Conservation (phyloP, 2,888 invertebrate species). For the Zaprionus lineosus region DNA sequence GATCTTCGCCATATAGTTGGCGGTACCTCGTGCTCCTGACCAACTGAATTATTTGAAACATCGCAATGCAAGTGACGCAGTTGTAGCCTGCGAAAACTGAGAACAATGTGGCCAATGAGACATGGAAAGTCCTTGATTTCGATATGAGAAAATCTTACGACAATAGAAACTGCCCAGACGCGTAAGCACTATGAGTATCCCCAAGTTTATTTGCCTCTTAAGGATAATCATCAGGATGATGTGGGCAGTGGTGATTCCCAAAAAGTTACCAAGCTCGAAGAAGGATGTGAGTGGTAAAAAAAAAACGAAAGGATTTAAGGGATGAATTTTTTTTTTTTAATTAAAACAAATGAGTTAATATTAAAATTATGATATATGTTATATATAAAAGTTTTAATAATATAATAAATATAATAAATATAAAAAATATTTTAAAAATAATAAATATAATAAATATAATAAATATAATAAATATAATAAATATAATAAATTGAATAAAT, state of each 20-base stretch:
- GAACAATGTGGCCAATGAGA: background rate
- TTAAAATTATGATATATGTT: no score
- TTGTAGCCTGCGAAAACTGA: conserved; percentile 80
- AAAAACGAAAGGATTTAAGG: no score
- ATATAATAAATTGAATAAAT: no score
- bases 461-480: no score
- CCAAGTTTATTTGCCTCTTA: conserved; percentile 61
- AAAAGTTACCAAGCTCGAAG: conserved; percentile 65
- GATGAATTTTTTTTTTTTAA: no score
- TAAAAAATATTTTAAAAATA: no score
- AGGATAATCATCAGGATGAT: conserved; percentile 79
- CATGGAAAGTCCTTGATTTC: background rate
- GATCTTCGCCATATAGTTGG: conserved; percentile 80
- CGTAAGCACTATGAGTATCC: conserved; percentile 77
- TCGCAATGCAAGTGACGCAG: conserved; percentile 73
- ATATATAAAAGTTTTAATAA: no score
- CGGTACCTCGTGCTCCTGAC: conserved; percentile 72
- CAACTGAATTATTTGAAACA: conserved; percentile 79
- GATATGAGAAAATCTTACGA: conserved; percentile 59
- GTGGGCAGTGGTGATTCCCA: conserved; percentile 54
- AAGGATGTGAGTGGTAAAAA: no score
- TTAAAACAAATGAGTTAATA: no score
- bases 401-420: no score
- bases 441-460: no score
- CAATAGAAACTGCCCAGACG: conserved; percentile 79